Conservation (phyloP, 37 sponge, comb jelly and placozoan species). For the Amphimedon queenslandica region DNA sequence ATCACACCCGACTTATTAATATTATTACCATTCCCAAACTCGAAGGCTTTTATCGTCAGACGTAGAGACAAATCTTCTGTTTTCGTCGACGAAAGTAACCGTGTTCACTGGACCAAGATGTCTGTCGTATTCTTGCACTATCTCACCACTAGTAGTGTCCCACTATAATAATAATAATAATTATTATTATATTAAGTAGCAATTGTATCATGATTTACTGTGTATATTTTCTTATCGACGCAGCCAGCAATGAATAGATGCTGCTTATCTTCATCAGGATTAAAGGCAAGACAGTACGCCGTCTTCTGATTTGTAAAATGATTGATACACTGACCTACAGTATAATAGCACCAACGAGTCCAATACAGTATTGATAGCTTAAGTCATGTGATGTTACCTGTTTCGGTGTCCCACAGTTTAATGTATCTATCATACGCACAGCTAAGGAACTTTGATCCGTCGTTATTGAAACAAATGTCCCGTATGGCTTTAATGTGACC, state of each 20-base stretch:
- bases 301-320: slow-evolving; percentile 80
- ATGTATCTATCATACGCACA: slow-evolving; percentile 86
- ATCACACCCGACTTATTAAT: slow-evolving; percentile 2
- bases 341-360: background rate
- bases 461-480: slow-evolving; percentile 86
- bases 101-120: slow-evolving; percentile 98
- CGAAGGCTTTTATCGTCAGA: slow-evolving; percentile 98
- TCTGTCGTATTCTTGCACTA: slow-evolving; percentile 97
- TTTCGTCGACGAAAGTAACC: slow-evolving; percentile 96
- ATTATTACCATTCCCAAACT: slow-evolving; percentile 95
- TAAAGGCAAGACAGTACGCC: slow-evolving; percentile 94
- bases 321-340: slow-evolving; percentile 65
- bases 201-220: slow-evolving; percentile 38
- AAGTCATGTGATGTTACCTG: slow-evolving; percentile 52
- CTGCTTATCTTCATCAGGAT: slow-evolving; percentile 94
- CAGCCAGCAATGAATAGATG: slow-evolving; percentile 89
- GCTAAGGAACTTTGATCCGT: slow-evolving; percentile 92
- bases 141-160: slow-evolving; percentile 82
- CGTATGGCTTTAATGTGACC: slow-evolving; percentile 95
- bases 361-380: background rate
- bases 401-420: slow-evolving; percentile 98
- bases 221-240: slow-evolving; percentile 94
- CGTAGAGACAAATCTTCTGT: slow-evolving; percentile 93
- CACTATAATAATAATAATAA: slow-evolving; percentile 41
- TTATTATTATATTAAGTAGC: too few relatives aligned